phyloP scores from a whole-genome alignment of 2,113 vertebrate species.

The Stegostoma tigrinum region DNA sequence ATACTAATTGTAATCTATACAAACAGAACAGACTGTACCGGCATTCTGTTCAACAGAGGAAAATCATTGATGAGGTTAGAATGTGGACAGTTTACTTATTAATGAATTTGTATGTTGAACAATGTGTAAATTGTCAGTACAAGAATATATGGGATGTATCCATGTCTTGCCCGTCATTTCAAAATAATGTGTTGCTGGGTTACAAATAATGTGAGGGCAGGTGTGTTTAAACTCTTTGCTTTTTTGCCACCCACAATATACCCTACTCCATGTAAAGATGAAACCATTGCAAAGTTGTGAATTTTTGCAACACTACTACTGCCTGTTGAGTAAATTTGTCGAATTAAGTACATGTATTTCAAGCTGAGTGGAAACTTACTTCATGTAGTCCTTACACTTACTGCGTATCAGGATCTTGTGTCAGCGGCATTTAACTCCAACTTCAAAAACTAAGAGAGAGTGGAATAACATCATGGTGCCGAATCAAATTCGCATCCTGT shows the following conservation, averaged over 20 bases:
- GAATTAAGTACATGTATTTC: neutral
- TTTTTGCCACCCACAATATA: neutral
- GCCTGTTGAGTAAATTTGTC: neutral
- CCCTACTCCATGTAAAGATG: neutral
- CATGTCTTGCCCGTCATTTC: neutral
- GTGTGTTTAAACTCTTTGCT: neutral
- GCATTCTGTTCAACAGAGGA: constrained; percentile 41
- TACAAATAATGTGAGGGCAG: too few relatives aligned
- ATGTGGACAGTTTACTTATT: constrained; percentile 43
- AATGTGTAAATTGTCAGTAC: neutral
- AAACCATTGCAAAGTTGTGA: neutral
- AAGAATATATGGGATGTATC: neutral
- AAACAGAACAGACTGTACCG: neutral
- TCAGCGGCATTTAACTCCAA: neutral
- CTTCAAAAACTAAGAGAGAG: neutral
- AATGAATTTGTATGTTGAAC: neutral
- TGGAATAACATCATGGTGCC: neutral
- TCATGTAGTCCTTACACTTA: neutral
- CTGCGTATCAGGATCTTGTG: neutral
- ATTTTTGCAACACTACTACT: neutral
- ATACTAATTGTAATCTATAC: neutral
- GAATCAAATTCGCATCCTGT: neutral
- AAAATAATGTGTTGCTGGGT: neutral
- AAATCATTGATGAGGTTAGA: constrained; percentile 58
- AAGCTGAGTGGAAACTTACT: neutral